Conservation (phyloP, 2,888 invertebrate genomes). For the Phyllotreta cruciferae region DNA sequence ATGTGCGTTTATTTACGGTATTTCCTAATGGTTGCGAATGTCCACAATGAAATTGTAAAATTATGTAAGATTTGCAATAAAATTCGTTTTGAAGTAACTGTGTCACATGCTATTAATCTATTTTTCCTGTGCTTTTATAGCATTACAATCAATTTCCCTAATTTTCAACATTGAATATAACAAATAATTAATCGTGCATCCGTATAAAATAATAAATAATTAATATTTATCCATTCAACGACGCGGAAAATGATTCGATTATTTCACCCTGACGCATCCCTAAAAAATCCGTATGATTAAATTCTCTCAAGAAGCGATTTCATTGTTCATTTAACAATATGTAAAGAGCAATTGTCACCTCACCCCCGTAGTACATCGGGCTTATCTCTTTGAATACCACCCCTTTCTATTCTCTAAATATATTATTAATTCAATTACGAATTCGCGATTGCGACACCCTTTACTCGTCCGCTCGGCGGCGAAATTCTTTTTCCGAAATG, state of each 20-base stretch:
- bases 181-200: too few species aligned
- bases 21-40: too few species aligned
- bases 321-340: conserved; percentile 24
- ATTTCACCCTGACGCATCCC: conserved; percentile 13
- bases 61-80: too few species aligned
- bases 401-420: conserved; percentile 21
- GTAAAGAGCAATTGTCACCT: conserved; percentile 10
- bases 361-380: conserved; percentile 19
- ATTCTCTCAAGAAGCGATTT: conserved; percentile 21
- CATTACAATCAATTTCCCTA: too few species aligned
- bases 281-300: conserved; percentile 24
- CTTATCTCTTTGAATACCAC: conserved; percentile 22
- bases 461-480: conserved; percentile 1
- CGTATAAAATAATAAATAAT: too few species aligned
- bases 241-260: conserved; percentile 7
- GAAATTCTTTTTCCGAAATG: neutral
- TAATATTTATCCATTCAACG: conserved; percentile 4
- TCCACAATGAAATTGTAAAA: too few species aligned
- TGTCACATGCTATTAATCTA: too few species aligned
- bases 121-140: too few species aligned
- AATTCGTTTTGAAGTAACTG: too few species aligned
- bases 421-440: conserved; percentile 21
- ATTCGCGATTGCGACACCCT: conserved; percentile 24
- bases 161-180: too few species aligned
- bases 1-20: too few species aligned